Conservation (phyloP, 2,797 vertebrate genomes). For the Momotus momota region DNA sequence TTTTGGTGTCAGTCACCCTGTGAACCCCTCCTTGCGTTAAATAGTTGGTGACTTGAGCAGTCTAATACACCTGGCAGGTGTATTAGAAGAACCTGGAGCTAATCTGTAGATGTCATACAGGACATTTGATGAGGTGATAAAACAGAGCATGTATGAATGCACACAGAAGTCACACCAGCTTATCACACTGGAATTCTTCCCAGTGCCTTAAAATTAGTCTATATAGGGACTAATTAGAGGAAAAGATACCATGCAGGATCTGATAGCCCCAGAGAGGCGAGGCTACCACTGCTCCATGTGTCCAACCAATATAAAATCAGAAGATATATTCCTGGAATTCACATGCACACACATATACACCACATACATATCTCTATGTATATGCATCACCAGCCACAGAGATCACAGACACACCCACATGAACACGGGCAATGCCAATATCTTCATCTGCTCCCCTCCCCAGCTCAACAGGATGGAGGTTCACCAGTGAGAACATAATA, state of each 20-base stretch:
- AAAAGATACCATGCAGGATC: neutral
- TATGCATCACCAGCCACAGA: rapidly evolving
- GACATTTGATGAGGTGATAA: neutral
- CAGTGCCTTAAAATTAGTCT: neutral
- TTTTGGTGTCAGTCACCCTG: neutral
- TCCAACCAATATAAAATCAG: rapidly evolving
- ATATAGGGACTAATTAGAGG: neutral
- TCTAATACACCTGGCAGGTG: neutral
- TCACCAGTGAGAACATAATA: neutral
- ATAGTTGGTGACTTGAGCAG: neutral
- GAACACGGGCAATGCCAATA: neutral
- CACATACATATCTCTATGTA: rapidly evolving
- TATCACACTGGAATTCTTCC: neutral
- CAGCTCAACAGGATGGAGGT: neutral
- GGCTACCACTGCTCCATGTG: neutral
- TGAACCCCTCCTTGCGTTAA: neutral
- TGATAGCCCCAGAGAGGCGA: rapidly evolving
- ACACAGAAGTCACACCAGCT: neutral
- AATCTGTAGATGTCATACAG: neutral
- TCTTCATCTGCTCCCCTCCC: neutral
- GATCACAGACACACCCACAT: rapidly evolving
- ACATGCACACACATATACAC: neutral
- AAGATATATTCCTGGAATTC: neutral
- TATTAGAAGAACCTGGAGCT: neutral
- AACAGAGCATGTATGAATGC: neutral